Base-by-base conservation (phyloP, 1,140 invertebrate genomes). In the Leptinotarsa defecta region DNA sequence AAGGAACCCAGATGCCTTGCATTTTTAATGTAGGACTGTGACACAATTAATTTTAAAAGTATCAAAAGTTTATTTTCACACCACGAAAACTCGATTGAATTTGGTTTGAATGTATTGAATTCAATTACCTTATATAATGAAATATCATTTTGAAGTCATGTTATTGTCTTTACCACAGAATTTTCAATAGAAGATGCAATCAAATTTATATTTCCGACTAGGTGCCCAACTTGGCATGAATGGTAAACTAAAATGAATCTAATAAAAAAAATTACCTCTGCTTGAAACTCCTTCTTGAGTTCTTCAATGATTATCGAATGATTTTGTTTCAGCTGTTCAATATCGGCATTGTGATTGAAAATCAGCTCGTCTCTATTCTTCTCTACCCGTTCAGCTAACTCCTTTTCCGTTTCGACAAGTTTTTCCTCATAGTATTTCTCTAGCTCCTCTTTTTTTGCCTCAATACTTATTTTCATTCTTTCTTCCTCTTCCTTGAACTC, bases 251-350 rank as follows among this genome's bases (percentile, higher is more conserved):
- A 27, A 74, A 74, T 13, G 34, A 11, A 43, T 11, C 3, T 43
- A 11, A 3, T 43, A 11, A 13, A 75, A 57, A 34, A 57, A 15
- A 74, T 81, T 81, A 89, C 89, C 86, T 90, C 90, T 76, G 87
- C 87, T 78, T 88, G 88, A 77, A 90, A 88, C 74, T 91, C 90
- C 6, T 89, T 87, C 74, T 89, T 88, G 8, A 92, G 78, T 71
- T 92, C 90, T 8, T 88, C 86, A 20, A 89, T 83, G 22, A 88
- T 83, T 71, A 86, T 83, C 0, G 85, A 80, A 77, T 89, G 88
- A 69, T 89, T 88, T 72, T 84, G 82, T 71, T 87, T 87, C 48
- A 89, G 77, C 67, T 88, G 87, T 68, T 87, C 85, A 75, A 89
- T 81, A 43, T 86, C 85, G 0, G 84, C 80, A 69, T 88, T 88